A percentile compares a stretch with the other conserved stretches of the same genome.
phyloP scores from a whole-genome alignment of 1,140 invertebrate species.

The Tribolium castaneum region DNA sequence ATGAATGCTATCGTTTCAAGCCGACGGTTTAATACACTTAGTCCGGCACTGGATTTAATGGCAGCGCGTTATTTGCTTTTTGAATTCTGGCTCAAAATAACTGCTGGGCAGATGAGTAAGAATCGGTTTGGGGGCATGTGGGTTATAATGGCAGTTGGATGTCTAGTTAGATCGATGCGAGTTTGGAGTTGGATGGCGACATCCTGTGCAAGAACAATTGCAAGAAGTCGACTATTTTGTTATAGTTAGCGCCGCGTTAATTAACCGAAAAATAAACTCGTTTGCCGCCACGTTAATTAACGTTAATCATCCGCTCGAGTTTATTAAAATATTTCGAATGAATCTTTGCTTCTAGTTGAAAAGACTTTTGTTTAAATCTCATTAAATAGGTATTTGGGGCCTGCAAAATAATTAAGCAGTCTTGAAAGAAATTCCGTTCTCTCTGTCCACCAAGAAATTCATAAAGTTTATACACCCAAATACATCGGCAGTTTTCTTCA shows the following conservation, averaged over 20 bases:
- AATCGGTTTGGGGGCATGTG: not conserved
- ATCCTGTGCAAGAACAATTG: not conserved
- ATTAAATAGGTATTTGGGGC: constrained; percentile 41
- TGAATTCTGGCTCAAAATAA: not conserved
- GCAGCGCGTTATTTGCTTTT: not conserved
- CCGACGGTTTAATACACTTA: constrained; percentile 20
- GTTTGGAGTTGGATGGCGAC: not conserved
- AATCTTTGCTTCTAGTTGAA: constrained; percentile 16
- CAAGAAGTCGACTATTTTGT: not conserved
- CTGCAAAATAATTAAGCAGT: constrained; percentile 40
- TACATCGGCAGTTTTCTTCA: constrained; percentile 28
- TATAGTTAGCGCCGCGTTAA: not conserved
- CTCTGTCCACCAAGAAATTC: constrained; percentile 3
- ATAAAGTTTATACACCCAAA: constrained; percentile 42
- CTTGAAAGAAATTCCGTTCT: constrained; percentile 29
- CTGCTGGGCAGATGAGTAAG: too few relatives aligned
- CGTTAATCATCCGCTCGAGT: constrained; percentile 43
- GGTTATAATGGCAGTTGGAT: not conserved
- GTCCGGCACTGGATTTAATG: constrained; percentile 1
- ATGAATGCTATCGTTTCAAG: constrained; percentile 47
- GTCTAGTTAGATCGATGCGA: not conserved
- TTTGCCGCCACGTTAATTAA: constrained; percentile 36
- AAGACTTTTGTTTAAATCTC: constrained; percentile 44
- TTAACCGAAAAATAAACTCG: constrained; percentile 22
- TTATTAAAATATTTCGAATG: constrained; percentile 45